phyloP scores from a whole-genome alignment of 1,140 invertebrate species.

The Hycleus cichorii region DNA sequence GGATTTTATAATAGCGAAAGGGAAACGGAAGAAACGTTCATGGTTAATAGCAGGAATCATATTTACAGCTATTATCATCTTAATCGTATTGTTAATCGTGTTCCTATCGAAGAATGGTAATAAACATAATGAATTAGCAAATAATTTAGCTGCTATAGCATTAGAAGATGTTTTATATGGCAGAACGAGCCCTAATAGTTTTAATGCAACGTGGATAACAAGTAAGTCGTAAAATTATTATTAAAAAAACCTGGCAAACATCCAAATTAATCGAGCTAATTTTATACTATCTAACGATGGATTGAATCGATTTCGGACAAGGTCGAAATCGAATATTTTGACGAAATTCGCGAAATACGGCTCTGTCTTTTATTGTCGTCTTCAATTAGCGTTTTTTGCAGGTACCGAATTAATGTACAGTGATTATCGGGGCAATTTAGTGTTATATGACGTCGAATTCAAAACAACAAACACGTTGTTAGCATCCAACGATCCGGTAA shows the following conservation, averaged over 20 bases:
- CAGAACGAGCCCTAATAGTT: conserved; percentile 41
- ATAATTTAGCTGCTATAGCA: conserved; percentile 22
- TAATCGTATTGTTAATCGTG: conserved; percentile 29
- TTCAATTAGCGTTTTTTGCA: conserved; percentile 2
- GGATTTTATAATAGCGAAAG: conserved; percentile 41
- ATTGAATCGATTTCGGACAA: conserved; percentile 25
- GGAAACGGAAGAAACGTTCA: conserved; percentile 35
- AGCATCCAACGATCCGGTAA: neutral
- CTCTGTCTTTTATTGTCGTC: neutral
- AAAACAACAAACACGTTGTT: neutral
- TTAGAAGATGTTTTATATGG: conserved; percentile 45
- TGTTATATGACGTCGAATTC: conserved; percentile 22
- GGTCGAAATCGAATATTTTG: conserved; percentile 12
- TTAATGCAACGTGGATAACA: conserved; percentile 49
- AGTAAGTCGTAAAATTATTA: conserved; percentile 29
- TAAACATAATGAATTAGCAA: conserved; percentile 9
- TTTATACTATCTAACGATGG: conserved; percentile 16
- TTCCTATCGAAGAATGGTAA: conserved; percentile 27
- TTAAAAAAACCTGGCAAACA: conserved; percentile 18
- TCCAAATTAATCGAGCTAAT: conserved; percentile 31
- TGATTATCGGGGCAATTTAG: conserved; percentile 23
- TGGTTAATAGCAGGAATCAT: conserved; percentile 33
- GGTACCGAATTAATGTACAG: conserved; percentile 43
- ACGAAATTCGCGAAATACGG: conserved; percentile 1
- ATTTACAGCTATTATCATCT: conserved; percentile 25